A percentile compares a stretch with the other conserved stretches of the same genome.
phyloP scores from a whole-genome alignment of 2,888 invertebrate genomes.

The Nudaria mundana region DNA sequence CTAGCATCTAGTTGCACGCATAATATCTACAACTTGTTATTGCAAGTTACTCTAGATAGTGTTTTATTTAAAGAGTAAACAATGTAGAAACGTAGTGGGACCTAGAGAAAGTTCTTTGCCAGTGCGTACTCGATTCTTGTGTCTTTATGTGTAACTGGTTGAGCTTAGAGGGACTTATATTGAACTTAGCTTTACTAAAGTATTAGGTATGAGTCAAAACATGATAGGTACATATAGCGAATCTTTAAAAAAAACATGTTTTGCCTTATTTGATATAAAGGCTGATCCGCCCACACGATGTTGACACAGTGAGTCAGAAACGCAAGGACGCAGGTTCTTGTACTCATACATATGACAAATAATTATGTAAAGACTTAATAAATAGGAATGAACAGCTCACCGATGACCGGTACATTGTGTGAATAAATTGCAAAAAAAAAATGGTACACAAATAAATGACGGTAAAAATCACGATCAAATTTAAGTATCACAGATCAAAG shows the following conservation, averaged over 20 bases:
- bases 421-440: slow-evolving; percentile 32
- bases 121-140: slow-evolving; percentile 30
- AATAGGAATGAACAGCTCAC: slow-evolving; percentile 50
- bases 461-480: too few relatives aligned
- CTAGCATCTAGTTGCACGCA: too few relatives aligned
- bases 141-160: slow-evolving; percentile 1
- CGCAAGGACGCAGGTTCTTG: slow-evolving; percentile 64
- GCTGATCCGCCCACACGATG: slow-evolving; percentile 69
- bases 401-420: slow-evolving; percentile 41
- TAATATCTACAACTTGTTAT: too few relatives aligned
- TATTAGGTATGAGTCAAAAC: background rate
- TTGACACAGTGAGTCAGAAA: slow-evolving; percentile 74
- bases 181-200: background rate
- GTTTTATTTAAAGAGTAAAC: slow-evolving; percentile 52
- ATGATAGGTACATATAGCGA: background rate
- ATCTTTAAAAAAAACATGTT: slow-evolving; percentile 30
- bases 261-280: slow-evolving; percentile 57
- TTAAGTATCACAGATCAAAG: too few relatives aligned
- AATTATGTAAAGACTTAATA: slow-evolving; percentile 61
- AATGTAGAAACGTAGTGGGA: slow-evolving; percentile 32
- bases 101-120: slow-evolving; percentile 54
- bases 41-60: too few relatives aligned
- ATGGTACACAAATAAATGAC: too few relatives aligned
- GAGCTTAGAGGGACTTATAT: background rate
- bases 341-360: slow-evolving; percentile 48